Evolutionary conservation across 2,888 invertebrate species (phyloP).

Genomic region (Brachypterus glaber): DNA sequence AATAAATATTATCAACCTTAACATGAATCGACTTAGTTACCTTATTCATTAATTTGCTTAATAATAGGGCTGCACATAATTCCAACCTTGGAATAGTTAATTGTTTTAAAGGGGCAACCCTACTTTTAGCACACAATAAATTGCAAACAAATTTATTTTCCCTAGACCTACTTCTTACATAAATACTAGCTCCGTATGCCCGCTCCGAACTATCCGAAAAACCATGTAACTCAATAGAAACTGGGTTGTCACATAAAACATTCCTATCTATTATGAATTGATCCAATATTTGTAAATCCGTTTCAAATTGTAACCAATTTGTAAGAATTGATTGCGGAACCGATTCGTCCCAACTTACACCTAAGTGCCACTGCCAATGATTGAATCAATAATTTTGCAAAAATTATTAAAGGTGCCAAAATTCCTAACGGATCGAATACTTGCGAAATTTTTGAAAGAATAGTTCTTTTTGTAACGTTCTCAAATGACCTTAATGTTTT

Average conservation of each 20-base stretch:
- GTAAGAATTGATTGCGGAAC: no score
- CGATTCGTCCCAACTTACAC: constrained; percentile 5
- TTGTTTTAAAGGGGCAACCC: constrained; percentile 11
- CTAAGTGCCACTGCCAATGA: constrained; percentile 1
- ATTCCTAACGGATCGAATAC: neutral
- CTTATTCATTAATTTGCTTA: constrained; percentile 2
- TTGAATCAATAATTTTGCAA: constrained; percentile 4
- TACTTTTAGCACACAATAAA: constrained; percentile 12
- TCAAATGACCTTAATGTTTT: neutral
- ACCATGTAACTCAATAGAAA: constrained; percentile 2
- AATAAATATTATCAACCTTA: neutral
- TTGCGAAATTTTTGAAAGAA: neutral
- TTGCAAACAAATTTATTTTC: neutral
- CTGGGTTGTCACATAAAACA: neutral
- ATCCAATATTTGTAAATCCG: neutral
- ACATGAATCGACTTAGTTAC: neutral
- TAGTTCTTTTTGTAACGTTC: neutral
- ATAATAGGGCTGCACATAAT: constrained; percentile 10
- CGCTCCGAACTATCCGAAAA: constrained; percentile 5
- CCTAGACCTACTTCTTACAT: neutral
- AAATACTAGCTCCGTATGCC: constrained; percentile 4
- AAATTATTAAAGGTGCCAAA: constrained; percentile 1
- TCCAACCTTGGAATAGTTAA: constrained; percentile 13
- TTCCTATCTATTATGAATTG: neutral
- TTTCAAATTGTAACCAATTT: no score